Percentiles rank a stretch among this genome's conserved stretches.
Conservation (phyloP, 2,113 vertebrate genomes). For the Myotis yumanensis region DNA sequence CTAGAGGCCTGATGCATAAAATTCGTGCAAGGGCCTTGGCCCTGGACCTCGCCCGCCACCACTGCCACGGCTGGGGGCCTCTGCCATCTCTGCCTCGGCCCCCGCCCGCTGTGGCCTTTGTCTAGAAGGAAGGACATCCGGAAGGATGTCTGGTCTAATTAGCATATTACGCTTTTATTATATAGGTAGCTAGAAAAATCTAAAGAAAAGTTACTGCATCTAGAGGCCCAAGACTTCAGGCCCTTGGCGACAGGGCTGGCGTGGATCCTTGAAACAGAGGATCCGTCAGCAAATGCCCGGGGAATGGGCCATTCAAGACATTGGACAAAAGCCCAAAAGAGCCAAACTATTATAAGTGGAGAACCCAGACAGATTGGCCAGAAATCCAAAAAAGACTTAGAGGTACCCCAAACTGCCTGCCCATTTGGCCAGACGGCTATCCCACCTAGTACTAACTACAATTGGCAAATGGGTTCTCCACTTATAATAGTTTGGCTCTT, state of each 20-base stretch:
- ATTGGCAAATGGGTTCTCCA: background rate
- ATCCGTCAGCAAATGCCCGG: background rate
- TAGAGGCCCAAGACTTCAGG: conserved; percentile 52
- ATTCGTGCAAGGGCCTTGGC: no score
- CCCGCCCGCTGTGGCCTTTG: no score
- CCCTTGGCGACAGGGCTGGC: conserved; percentile 47
- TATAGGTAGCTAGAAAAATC: background rate
- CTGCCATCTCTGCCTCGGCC: no score
- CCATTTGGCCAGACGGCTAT: background rate
- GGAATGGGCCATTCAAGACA: conserved; percentile 53
- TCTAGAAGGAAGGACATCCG: no score
- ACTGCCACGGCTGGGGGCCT: no score
- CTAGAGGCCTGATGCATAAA: no score
- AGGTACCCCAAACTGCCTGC: conserved; percentile 50
- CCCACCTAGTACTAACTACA: background rate
- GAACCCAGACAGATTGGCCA: background rate
- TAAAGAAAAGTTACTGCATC: background rate
- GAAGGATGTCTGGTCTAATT: no score
- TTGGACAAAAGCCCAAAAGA: conserved; percentile 41
- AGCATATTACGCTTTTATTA: no score
- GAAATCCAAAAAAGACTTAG: background rate
- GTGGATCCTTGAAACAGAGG: conserved; percentile 5
- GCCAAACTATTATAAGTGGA: background rate
- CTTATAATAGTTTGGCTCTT: conserved; percentile 17
- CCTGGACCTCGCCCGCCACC: no score